Evolutionary conservation across 2,113 vertebrate genomes (phyloP).

Genomic region (Etia nguti): DNA sequence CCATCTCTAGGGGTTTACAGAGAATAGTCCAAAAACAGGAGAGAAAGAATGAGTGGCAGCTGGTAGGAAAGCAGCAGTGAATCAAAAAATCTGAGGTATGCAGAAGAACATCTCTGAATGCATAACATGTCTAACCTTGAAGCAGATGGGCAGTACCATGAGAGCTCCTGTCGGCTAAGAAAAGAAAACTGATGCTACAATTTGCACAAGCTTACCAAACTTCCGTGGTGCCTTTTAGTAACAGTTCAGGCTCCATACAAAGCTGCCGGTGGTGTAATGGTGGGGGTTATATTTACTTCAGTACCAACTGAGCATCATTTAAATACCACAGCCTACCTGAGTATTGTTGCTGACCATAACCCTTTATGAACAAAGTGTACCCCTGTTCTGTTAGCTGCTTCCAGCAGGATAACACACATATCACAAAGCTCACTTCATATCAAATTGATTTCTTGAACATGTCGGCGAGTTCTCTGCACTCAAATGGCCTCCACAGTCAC

Average conservation of each 20-base stretch:
- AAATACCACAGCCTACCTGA: neutral
- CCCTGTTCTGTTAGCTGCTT: neutral
- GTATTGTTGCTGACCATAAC: neutral
- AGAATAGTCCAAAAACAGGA: neutral
- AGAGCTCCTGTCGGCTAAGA: neutral
- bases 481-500: neutral
- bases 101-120: neutral
- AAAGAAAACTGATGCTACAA: neutral
- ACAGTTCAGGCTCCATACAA: neutral
- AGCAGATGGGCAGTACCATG: neutral
- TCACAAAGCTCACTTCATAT: neutral
- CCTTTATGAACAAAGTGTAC: neutral
- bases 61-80: neutral
- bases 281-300: neutral
- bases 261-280: too few relatives aligned
- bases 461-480: too few relatives aligned
- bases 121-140: neutral
- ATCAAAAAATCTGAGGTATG: neutral
- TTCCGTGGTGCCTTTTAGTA: neutral
- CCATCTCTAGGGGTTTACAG: neutral
- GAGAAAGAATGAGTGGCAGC: neutral
- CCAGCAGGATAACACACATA: neutral
- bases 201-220: neutral
- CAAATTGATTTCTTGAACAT: neutral
- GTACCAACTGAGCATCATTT: neutral